These are phyloP conservation scores for Podiceps cristatus DNA, from an alignment of 2,113 vertebrate genomes.

Conservation along the genomic window DNA sequence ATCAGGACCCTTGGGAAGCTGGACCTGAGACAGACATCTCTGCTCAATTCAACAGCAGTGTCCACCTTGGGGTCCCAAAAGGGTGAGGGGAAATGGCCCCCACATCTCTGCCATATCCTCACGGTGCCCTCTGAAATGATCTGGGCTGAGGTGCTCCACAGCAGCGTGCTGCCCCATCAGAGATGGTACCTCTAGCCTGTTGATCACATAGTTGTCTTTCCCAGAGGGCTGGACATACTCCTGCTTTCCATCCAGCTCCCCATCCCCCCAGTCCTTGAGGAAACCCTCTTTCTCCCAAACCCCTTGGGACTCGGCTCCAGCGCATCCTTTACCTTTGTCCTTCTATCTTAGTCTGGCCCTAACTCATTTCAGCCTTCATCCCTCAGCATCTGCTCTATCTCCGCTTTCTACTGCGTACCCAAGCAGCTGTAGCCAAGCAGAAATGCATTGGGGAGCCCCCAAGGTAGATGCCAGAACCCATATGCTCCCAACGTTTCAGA, in stretches of 20 bases:
- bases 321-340: neutral
- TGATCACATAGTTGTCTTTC: neutral
- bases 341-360: neutral
- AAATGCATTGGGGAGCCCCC: rapidly evolving
- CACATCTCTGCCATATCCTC: neutral
- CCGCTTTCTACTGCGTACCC: neutral
- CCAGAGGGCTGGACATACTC: rapidly evolving
- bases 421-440: neutral
- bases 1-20: neutral
- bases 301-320: neutral
- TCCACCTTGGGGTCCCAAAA: neutral
- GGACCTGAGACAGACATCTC: neutral
- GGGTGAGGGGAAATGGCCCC: neutral
- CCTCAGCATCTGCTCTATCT: neutral
- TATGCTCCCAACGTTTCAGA: neutral
- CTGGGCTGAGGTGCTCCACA: neutral
- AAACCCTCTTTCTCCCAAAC: neutral
- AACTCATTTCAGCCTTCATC: neutral
- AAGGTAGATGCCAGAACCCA: rapidly evolving
- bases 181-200: neutral
- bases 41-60: neutral
- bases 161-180: neutral
- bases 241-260: neutral
- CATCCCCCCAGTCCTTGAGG: rapidly evolving
- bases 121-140: rapidly evolving